phyloP scores from a whole-genome alignment of 2,888 invertebrate species.

The Erannis defoliaria region DNA sequence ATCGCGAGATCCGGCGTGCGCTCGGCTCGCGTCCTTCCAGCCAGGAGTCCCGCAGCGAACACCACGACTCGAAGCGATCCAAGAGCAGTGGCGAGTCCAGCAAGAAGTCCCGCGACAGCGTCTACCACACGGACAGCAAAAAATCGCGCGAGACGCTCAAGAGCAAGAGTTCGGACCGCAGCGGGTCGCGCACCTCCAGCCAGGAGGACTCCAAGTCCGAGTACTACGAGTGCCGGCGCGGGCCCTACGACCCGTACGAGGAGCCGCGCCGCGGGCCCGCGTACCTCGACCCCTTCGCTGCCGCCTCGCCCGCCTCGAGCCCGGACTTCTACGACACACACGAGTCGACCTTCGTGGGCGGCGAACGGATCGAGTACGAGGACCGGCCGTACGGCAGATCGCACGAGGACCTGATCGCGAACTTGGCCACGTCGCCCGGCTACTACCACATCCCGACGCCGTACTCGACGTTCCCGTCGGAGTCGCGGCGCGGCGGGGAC shows the following conservation, averaged over 20 bases:
- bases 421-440: slow-evolving; percentile 77
- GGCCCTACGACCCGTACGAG: slow-evolving; percentile 76
- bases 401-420: slow-evolving; percentile 87
- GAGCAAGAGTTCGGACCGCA: slow-evolving; percentile 87
- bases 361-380: slow-evolving; percentile 79
- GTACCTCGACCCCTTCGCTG: slow-evolving; percentile 78
- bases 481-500: slow-evolving; percentile 84
- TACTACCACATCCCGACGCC: slow-evolving; percentile 87
- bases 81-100: slow-evolving; percentile 89
- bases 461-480: slow-evolving; percentile 88
- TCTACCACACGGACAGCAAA: slow-evolving; percentile 89
- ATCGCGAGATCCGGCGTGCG: slow-evolving; percentile 89
- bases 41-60: slow-evolving; percentile 90
- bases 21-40: slow-evolving; percentile 89
- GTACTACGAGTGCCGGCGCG: slow-evolving; percentile 89
- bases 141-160: slow-evolving; percentile 88
- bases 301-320: slow-evolving; percentile 88
- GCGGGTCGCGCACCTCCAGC: slow-evolving; percentile 89
- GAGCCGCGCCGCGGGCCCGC: slow-evolving; percentile 72
- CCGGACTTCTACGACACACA: slow-evolving; percentile 88
- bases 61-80: slow-evolving; percentile 88
- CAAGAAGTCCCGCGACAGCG: slow-evolving; percentile 88
- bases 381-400: slow-evolving; percentile 87
- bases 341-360: slow-evolving; percentile 74
- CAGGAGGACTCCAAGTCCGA: slow-evolving; percentile 91